Base-by-base conservation (phyloP, 2,888 invertebrate species). In the Morpho achilles region DNA sequence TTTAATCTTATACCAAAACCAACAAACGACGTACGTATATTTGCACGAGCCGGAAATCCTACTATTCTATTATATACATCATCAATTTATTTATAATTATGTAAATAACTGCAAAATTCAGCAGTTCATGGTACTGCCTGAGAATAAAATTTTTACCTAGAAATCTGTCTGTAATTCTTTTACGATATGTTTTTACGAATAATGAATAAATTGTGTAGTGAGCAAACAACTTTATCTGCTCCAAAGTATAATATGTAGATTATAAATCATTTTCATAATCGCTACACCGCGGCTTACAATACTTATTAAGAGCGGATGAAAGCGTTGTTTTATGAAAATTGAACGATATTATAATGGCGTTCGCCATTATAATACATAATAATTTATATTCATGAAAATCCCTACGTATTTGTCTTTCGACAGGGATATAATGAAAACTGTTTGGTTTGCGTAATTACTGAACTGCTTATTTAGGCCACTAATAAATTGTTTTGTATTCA, bases 331-430 rank as follows among this genome's bases (percentile, higher is more conserved):
- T 22, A 41, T 47, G 53, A 53, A 53, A 47, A 51, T 51, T 51
- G 41, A 46, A 53, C 53, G 42, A 39, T 53, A 16, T 45, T 10
- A 47, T 53, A 46, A 53, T 47, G 41, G 16, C 22, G 22, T 32
- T 16, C 45, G 44, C 40, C 47, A 10, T 53, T 53, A 9, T 53
- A 47, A 53, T 53, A 47, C 44, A 10, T 47, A 9, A 47, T 40
- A 40, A 47, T 53, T 53, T 53, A 53, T 47, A 53, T 53, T 47
- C 53, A 53, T 53, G 53, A 46, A 53, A 41, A 47, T 8, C 46
- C 7, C 22, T 41, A 40, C 41, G 7, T 53, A 47, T 47, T 53
- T 53, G 40, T 45, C 16, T 53, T 53, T 53, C 32, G 32, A 32
- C 32, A 10, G 22, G 44, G n/a, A 32, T 45, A 39, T n/a, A 43